Conservation (phyloP, 2,888 invertebrate species). For the Gerris lacustris region DNA sequence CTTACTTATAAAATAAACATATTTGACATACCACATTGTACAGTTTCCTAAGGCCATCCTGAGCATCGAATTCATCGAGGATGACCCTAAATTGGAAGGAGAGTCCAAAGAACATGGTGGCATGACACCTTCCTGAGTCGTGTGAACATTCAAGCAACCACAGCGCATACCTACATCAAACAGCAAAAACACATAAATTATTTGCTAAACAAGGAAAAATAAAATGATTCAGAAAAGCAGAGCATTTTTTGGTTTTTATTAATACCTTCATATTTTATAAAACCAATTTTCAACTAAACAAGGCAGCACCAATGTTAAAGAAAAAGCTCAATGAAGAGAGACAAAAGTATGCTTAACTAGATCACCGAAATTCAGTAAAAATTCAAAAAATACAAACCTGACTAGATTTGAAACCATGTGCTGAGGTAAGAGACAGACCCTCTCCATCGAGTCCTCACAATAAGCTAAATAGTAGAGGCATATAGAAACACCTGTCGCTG, state of each 20-base stretch:
- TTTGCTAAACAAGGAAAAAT: neutral
- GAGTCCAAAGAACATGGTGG: constrained; percentile 94
- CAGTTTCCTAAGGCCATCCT: constrained; percentile 84
- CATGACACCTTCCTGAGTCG: constrained; percentile 94
- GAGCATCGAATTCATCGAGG: constrained; percentile 84
- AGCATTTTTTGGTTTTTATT: neutral
- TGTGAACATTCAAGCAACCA: constrained; percentile 95
- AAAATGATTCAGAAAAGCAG: neutral
- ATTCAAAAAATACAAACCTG: constrained; percentile 39
- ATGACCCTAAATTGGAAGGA: constrained; percentile 88
- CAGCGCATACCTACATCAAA: constrained; percentile 58
- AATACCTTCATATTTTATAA: too few species aligned
- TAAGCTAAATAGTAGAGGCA: constrained; percentile 94
- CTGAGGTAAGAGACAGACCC: constrained; percentile 76
- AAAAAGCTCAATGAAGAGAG: too few species aligned
- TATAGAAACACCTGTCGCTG: constrained; percentile 91
- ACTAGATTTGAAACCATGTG: constrained; percentile 64
- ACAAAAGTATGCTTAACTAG: too few species aligned
- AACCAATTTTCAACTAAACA: too few species aligned
- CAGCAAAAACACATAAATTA: constrained; percentile 19
- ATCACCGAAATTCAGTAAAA: too few species aligned
- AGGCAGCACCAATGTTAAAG: too few species aligned
- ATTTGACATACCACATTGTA: constrained; percentile 68
- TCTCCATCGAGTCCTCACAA: constrained; percentile 95
- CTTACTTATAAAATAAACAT: too few species aligned